Percentiles rank a stretch among this genome's conserved stretches.
phyloP scores from a whole-genome alignment of 2,113 vertebrate genomes.

The Agapornis roseicollis region DNA sequence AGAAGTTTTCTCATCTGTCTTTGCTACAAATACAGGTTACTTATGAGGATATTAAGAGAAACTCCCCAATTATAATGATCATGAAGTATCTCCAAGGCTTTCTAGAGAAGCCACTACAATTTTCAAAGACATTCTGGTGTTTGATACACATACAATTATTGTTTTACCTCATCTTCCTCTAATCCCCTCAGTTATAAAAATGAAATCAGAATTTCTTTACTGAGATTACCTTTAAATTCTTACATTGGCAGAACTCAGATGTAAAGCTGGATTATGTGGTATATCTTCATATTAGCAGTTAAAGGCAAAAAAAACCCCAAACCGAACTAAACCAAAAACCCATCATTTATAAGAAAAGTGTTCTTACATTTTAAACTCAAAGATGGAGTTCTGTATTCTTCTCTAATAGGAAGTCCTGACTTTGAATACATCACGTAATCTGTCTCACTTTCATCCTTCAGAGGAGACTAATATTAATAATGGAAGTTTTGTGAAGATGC shows the following conservation, averaged over 20 bases:
- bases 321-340: background rate
- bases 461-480: background rate
- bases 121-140: conserved; percentile 53
- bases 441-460: background rate
- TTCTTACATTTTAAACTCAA: background rate
- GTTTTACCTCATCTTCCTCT: background rate
- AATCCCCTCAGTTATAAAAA: background rate
- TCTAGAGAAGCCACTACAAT: conserved; percentile 16
- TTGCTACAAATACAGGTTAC: conserved; percentile 47
- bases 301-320: conserved; percentile 6
- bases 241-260: background rate
- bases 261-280: background rate
- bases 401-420: background rate
- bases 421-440: background rate
- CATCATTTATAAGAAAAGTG: background rate
- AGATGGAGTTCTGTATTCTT: background rate
- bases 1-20: conserved; percentile 20
- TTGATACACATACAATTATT: background rate
- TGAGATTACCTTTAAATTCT: background rate
- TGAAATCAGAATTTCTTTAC: conserved; percentile 2
- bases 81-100: conserved; percentile 27
- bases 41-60: conserved; percentile 1
- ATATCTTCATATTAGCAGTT: background rate
- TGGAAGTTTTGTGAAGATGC: background rate
- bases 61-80: conserved; percentile 45